These are phyloP conservation scores for Neodontobutis hainanensis DNA, from an alignment of 2,113 vertebrate genomes.

Conservation along the genomic window DNA sequence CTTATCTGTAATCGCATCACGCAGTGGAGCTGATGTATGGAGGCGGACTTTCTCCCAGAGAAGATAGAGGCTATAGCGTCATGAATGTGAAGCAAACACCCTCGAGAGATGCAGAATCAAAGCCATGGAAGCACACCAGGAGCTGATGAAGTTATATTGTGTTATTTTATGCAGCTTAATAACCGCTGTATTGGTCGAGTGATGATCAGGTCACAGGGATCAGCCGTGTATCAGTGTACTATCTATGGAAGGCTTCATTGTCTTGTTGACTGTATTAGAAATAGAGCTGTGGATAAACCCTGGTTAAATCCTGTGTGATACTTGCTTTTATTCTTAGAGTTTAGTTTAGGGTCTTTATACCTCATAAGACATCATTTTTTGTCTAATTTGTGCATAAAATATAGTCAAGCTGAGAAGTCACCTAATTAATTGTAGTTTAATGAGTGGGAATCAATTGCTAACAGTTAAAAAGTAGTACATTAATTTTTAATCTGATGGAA, in stretches of 20 bases:
- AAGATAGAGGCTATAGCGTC: slow-evolving; percentile 7
- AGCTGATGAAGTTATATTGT: slow-evolving; percentile 1
- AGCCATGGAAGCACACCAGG: background rate
- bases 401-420: too few species aligned
- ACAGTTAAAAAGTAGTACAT: too few species aligned
- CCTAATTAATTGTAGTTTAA: too few species aligned
- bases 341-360: too few species aligned
- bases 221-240: background rate
- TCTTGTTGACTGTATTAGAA: background rate
- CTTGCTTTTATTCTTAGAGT: too few species aligned
- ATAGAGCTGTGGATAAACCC: background rate
- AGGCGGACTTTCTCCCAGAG: background rate
- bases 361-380: too few species aligned
- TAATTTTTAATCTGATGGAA: too few species aligned
- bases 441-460: too few species aligned
- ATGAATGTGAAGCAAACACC: slow-evolving; percentile 13
- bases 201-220: background rate
- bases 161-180: background rate
- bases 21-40: background rate
- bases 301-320: background rate
- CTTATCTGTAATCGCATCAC: slow-evolving; percentile 41
- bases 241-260: background rate
- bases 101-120: slow-evolving; percentile 1
- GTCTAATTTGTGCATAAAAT: too few species aligned
- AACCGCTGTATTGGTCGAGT: background rate